These are phyloP conservation scores for Alviniconcha marisindica DNA, from an alignment of 1,140 invertebrate species.

Conservation along the genomic window DNA sequence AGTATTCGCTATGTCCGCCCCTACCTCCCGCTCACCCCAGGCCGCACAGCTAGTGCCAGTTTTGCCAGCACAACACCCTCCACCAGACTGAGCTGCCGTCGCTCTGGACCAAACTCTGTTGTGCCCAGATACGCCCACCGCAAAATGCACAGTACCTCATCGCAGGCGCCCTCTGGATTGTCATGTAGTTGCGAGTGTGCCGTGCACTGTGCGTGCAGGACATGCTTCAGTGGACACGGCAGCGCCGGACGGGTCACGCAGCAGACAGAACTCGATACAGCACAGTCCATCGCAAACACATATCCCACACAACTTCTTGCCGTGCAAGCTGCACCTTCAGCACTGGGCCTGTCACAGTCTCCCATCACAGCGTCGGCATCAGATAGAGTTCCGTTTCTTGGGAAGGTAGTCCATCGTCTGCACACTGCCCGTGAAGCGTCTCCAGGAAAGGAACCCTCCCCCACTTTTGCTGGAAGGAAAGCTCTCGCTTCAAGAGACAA, in stretches of 20 bases:
- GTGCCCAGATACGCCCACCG: no score
- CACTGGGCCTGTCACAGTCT: no score
- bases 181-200: neutral
- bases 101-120: no score
- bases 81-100: no score
- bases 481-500: neutral
- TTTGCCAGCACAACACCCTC: no score
- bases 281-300: neutral
- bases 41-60: neutral
- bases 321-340: neutral
- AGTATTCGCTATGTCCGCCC: slow-evolving; percentile 44
- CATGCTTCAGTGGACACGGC: no score
- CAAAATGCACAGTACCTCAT: neutral
- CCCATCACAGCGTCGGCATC: no score
- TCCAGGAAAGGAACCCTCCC: no score
- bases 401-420: no score
- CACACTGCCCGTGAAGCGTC: no score
- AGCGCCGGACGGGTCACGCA: no score
- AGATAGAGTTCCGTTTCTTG: no score
- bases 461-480: neutral
- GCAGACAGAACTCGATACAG: neutral
- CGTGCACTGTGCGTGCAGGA: neutral
- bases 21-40: slow-evolving; percentile 23
- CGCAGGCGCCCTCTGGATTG: neutral
- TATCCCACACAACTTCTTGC: neutral